Evolutionary conservation across 2,888 invertebrate species (phyloP).

Genomic region (Pheosia gnoma): DNA sequence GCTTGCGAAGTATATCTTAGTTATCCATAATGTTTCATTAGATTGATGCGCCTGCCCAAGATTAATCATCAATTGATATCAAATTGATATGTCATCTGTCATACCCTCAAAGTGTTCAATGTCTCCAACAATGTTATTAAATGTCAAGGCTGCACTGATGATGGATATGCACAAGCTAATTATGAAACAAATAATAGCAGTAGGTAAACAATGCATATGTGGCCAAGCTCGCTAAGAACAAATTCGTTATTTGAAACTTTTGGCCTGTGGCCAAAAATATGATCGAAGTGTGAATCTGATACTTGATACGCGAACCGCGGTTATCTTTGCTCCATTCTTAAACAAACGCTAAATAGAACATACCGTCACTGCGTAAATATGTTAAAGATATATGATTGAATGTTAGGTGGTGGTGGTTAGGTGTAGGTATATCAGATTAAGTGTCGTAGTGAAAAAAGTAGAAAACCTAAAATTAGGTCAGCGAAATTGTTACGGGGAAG

Average conservation of each 20-base stretch:
- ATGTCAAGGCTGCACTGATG: constrained; percentile 20
- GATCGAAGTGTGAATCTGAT: constrained; percentile 59
- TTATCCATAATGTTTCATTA: too few relatives aligned
- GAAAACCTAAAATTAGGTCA: constrained; percentile 36
- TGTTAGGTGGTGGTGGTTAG: too few relatives aligned
- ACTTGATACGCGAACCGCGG: constrained; percentile 65
- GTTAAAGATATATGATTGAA: neutral
- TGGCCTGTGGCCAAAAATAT: constrained; percentile 61
- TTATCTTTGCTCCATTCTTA: constrained; percentile 15
- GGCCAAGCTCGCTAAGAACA: constrained; percentile 55
- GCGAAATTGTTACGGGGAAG: constrained; percentile 32
- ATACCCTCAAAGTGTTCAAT: constrained; percentile 4
- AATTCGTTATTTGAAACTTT: constrained; percentile 65
- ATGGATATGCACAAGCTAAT: neutral
- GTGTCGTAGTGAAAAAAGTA: constrained; percentile 11
- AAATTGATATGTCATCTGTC: neutral
- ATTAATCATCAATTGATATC: neutral
- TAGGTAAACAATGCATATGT: constrained; percentile 49
- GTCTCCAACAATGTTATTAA: constrained; percentile 12
- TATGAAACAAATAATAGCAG: neutral
- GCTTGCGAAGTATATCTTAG: too few relatives aligned
- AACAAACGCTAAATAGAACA: neutral
- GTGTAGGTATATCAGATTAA: constrained; percentile 6
- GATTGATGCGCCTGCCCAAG: neutral
- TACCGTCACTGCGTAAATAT: constrained; percentile 2